These are phyloP conservation scores for Plestiodon gilberti DNA, from an alignment of 2,113 vertebrate species.

Conservation along the genomic window DNA sequence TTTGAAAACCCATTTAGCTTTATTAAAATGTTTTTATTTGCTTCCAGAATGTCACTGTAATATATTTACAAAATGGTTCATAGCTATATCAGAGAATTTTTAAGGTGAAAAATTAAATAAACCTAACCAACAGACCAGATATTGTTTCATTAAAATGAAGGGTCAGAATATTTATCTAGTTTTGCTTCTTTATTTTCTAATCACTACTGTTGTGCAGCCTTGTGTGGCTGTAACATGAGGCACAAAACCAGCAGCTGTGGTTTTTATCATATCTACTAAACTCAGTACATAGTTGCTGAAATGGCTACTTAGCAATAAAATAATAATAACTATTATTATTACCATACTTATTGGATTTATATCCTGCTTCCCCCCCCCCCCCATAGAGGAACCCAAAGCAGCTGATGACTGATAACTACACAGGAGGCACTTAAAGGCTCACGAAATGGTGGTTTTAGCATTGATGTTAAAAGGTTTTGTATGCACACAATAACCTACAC, in stretches of 20 bases:
- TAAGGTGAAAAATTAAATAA: conserved; percentile 28
- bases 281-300: not conserved
- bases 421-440: not conserved
- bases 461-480: not conserved
- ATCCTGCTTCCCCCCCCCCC: too few species aligned
- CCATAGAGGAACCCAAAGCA: too few species aligned
- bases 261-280: not conserved
- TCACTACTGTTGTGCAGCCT: not conserved
- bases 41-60: conserved; percentile 53
- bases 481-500: not conserved
- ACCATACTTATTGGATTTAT: too few species aligned
- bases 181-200: conserved; percentile 12
- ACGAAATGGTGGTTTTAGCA: not conserved
- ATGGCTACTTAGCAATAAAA: not conserved
- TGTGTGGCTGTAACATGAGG: not conserved
- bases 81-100: conserved; percentile 52
- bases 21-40: conserved; percentile 69
- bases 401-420: not conserved
- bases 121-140: conserved; percentile 26
- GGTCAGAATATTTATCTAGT: not conserved
- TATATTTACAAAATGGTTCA: conserved; percentile 63
- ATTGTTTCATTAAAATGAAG: conserved; percentile 18
- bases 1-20: conserved; percentile 58
- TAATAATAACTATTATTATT: too few species aligned
- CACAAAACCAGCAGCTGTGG: not conserved